Percentiles rank a stretch among this genome's conserved stretches.
phyloP scores from a whole-genome alignment of 2,888 invertebrate species.

The Cabera pusaria region DNA sequence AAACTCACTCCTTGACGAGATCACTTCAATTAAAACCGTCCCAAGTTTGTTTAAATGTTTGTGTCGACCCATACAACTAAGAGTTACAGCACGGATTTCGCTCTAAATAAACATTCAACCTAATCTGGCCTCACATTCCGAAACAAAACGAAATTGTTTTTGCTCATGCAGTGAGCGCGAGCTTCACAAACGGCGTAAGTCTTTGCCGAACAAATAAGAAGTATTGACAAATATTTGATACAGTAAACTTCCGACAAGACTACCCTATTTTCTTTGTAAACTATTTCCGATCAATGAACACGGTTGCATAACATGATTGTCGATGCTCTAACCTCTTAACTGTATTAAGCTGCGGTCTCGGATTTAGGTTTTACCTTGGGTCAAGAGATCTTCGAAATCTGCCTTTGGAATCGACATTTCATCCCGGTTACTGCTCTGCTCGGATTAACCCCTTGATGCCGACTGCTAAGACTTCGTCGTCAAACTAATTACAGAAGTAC shows the following conservation, averaged over 20 bases:
- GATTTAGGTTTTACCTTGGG: conserved; percentile 46
- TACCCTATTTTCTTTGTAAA: conserved; percentile 23
- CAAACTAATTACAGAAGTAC: conserved; percentile 41
- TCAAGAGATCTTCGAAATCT: conserved; percentile 47
- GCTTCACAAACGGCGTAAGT: conserved; percentile 22
- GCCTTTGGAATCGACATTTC: conserved; percentile 39
- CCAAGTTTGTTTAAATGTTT: conserved; percentile 75
- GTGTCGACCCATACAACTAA: conserved; percentile 56
- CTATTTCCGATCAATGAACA: conserved; percentile 23
- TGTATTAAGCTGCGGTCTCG: conserved; percentile 46
- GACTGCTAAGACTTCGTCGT: conserved; percentile 39
- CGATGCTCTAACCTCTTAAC: conserved; percentile 50
- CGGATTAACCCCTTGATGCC: conserved; percentile 51
- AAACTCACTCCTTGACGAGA: conserved; percentile 54
- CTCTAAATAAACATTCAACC: conserved; percentile 46
- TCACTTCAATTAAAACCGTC: conserved; percentile 75
- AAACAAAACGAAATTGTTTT: conserved; percentile 32
- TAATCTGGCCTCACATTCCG: conserved; percentile 33
- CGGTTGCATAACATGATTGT: conserved; percentile 41
- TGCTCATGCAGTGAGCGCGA: conserved; percentile 19
- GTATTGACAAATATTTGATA: conserved; percentile 25
- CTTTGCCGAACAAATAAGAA: conserved; percentile 22
- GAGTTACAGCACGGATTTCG: conserved; percentile 51
- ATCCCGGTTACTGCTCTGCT: conserved; percentile 40
- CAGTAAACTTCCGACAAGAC: conserved; percentile 17